A percentile compares a stretch with the other conserved stretches of the same genome.
These are phyloP conservation scores for Tichodroma muraria DNA, from an alignment of 2,113 vertebrate species.

Conservation along the genomic window DNA sequence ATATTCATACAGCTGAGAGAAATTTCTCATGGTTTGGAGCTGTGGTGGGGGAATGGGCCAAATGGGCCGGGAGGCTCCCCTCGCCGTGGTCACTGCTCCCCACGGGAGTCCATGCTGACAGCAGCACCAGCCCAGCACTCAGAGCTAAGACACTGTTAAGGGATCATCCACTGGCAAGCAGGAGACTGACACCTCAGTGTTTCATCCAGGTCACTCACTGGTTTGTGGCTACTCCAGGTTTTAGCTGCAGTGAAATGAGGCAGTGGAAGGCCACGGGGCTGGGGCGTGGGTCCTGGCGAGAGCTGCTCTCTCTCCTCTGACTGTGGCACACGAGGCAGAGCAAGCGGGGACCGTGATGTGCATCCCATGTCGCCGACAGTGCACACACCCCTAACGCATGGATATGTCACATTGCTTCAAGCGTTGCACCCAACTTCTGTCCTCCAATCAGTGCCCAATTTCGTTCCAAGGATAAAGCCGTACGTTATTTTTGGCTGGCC, in stretches of 20 bases:
- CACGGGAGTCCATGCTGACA: fast-evolving
- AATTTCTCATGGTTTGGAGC: neutral
- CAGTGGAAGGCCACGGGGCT: neutral
- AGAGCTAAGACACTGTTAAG: no score
- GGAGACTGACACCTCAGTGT: neutral
- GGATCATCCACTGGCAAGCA: neutral
- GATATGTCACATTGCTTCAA: constrained; percentile 46
- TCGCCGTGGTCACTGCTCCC: fast-evolving
- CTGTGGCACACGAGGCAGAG: fast-evolving
- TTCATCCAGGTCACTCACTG: neutral
- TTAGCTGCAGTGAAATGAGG: neutral
- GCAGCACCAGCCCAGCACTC: neutral
- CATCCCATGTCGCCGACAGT: no score
- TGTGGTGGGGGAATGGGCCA: neutral
- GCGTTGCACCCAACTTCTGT: constrained; percentile 20
- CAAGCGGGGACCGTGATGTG: fast-evolving
- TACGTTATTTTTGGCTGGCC: constrained; percentile 58
- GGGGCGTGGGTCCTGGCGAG: fast-evolving
- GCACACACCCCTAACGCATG: no score
- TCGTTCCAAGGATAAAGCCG: constrained; percentile 58
- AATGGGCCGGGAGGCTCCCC: fast-evolving
- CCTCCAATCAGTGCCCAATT: constrained; percentile 61
- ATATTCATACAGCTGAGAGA: constrained; percentile 11
- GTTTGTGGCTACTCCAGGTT: neutral
- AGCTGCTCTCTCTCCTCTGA: neutral